Conservation (phyloP, 2,888 invertebrate genomes). For the Tinea pellionella region DNA sequence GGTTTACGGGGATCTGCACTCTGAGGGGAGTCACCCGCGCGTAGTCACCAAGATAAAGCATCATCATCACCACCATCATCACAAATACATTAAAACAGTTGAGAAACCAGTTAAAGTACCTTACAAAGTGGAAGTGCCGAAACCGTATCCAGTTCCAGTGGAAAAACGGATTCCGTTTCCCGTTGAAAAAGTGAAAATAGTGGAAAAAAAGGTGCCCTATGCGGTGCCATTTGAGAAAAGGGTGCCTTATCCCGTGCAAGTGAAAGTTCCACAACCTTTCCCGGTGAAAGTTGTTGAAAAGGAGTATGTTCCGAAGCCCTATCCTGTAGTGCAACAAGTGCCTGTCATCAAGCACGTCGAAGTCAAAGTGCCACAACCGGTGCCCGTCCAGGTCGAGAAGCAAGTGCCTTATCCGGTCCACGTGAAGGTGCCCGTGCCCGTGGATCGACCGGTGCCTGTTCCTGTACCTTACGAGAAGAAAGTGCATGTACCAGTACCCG, state of each 20-base stretch:
- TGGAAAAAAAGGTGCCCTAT: constrained; percentile 45
- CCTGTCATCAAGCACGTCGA: constrained; percentile 49
- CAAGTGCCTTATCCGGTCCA: constrained; percentile 53
- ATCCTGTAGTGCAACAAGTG: constrained; percentile 54
- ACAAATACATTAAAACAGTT: constrained; percentile 72
- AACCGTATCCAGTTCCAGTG: constrained; percentile 59
- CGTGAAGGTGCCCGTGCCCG: constrained; percentile 38
- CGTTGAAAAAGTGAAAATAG: constrained; percentile 35
- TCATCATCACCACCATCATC: constrained; percentile 75
- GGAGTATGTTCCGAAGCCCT: constrained; percentile 59
- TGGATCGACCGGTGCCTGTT: constrained; percentile 50
- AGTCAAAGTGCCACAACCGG: constrained; percentile 53
- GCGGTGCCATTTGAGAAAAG: constrained; percentile 56
- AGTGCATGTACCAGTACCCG: constrained; percentile 41
- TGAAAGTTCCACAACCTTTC: constrained; percentile 56
- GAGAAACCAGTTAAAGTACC: constrained; percentile 65
- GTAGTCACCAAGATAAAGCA: constrained; percentile 64
- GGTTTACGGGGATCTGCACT: constrained; percentile 33
- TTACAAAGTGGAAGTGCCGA: constrained; percentile 66
- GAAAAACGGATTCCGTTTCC: constrained; percentile 52
- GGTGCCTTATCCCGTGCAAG: constrained; percentile 54
- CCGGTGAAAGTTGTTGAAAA: constrained; percentile 64
- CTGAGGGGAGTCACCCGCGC: constrained; percentile 35
- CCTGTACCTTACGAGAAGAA: constrained; percentile 33
- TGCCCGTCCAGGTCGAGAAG: constrained; percentile 47